A percentile compares a stretch with the other conserved stretches of the same genome.
Evolutionary conservation across 2,797 vertebrate species (phyloP).

Genomic region (Acanthurus leucopareius): DNA sequence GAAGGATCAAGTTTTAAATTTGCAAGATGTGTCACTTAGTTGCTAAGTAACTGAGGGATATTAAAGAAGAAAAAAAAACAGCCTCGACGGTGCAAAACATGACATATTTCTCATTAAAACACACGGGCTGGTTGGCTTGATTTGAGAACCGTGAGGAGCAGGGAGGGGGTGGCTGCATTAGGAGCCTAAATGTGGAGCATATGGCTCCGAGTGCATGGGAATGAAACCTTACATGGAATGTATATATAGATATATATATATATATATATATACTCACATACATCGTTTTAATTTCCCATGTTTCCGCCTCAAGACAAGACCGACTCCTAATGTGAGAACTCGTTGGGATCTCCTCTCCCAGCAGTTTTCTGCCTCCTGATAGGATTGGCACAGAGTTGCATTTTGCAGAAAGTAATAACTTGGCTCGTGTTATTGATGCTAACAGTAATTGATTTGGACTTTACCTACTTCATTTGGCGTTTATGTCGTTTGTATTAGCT

Average conservation of each 20-base stretch:
- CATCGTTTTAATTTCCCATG: neutral
- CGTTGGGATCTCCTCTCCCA: conserved; percentile 11
- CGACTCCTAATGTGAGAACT: neutral
- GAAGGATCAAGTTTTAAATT: conserved; percentile 16
- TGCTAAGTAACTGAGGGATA: conserved; percentile 63
- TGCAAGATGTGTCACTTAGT: conserved; percentile 31
- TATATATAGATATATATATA: neutral
- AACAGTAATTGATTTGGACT: conserved; percentile 43
- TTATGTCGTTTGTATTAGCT: conserved; percentile 13
- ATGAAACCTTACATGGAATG: neutral
- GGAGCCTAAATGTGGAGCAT: neutral
- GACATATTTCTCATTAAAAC: conserved; percentile 32
- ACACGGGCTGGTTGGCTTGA: neutral
- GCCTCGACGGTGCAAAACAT: conserved; percentile 6
- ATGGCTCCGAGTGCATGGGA: conserved; percentile 19
- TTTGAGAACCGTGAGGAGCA: neutral
- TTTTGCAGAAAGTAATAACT: conserved; percentile 19
- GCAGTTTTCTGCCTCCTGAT: conserved; percentile 21
- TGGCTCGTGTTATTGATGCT: conserved; percentile 10
- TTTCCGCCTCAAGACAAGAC: neutral
- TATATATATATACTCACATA: neutral
- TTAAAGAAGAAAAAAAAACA: conserved; percentile 28
- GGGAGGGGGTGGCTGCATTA: neutral
- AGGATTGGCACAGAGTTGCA: neutral
- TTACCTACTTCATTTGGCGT: conserved; percentile 26